Conservation (phyloP, 30 jellyfish, hydroid and myxozoan genomes). For the Sanderia malayensis region DNA sequence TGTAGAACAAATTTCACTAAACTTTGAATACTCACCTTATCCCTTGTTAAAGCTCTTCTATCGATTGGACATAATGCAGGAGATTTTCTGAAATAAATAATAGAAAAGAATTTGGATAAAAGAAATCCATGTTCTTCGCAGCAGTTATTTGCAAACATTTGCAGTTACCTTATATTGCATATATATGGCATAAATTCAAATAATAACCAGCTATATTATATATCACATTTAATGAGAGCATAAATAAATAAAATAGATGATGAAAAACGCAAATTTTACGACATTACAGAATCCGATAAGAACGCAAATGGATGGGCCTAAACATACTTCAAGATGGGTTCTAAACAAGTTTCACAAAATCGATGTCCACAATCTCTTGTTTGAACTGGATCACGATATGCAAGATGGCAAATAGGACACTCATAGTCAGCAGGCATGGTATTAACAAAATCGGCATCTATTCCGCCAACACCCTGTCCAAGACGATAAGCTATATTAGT, state of each 20-base stretch:
- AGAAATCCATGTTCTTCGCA: too few relatives aligned
- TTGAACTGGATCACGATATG: slow-evolving; percentile 92
- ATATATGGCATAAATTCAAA: too few relatives aligned
- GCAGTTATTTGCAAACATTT: too few relatives aligned
- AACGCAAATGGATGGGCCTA: too few relatives aligned
- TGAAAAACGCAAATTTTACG: too few relatives aligned
- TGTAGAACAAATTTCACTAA: too few relatives aligned
- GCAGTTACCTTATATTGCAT: too few relatives aligned
- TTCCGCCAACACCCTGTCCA: slow-evolving; percentile 94
- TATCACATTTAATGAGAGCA: too few relatives aligned
- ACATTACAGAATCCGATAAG: too few relatives aligned
- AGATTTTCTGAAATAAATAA: slow-evolving; percentile 51
- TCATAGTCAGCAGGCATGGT: slow-evolving; percentile 84
- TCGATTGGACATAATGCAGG: slow-evolving; percentile 91
- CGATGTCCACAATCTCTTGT: slow-evolving; percentile 98
- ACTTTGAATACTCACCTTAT: slow-evolving; percentile 71
- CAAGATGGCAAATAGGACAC: slow-evolving; percentile 94
- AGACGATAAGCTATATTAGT: slow-evolving; percentile 58
- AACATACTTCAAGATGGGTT: slow-evolving; percentile 80
- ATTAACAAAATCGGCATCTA: slow-evolving; percentile 88
- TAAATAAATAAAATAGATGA: too few relatives aligned
- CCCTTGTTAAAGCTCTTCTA: slow-evolving; percentile 84
- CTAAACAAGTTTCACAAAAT: slow-evolving; percentile 85
- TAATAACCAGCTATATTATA: too few relatives aligned
- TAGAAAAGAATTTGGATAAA: too few relatives aligned